These are phyloP conservation scores for Sphaerophoria rueppellii DNA, from an alignment of 2,888 invertebrate species.

Conservation along the genomic window DNA sequence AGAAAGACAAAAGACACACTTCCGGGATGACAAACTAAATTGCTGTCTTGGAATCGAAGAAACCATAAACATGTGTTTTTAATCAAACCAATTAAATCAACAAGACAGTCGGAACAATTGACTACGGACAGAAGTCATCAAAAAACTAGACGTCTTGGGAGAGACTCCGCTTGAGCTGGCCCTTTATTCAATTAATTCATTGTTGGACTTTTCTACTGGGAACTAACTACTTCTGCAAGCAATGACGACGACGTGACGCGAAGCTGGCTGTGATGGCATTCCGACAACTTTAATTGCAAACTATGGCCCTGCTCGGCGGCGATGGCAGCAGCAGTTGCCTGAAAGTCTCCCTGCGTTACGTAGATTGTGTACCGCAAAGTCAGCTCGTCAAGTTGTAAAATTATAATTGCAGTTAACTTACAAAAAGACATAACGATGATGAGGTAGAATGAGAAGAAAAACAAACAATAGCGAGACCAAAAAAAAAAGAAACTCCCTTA, in stretches of 20 bases:
- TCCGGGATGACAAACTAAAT: constrained; percentile 30
- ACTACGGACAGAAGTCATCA: constrained; percentile 32
- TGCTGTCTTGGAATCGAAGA: constrained; percentile 39
- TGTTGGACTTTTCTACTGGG: constrained; percentile 10
- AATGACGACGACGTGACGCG: not conserved
- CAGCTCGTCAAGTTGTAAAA: constrained; percentile 45
- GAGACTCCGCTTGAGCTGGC: constrained; percentile 1
- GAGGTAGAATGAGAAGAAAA: constrained; percentile 32
- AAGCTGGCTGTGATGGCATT: constrained; percentile 19
- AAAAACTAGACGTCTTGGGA: constrained; percentile 29
- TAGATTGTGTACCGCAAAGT: constrained; percentile 2
- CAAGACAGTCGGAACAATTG: constrained; percentile 25
- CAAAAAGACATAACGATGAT: constrained; percentile 13
- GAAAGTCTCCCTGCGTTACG: constrained; percentile 19
- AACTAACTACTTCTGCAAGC: not conserved
- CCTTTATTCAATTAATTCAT: constrained; percentile 57
- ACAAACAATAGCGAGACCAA: constrained; percentile 51
- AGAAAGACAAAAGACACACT: constrained; percentile 11
- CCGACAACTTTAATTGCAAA: constrained; percentile 52
- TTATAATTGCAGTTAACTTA: constrained; percentile 49
- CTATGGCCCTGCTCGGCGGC: not conserved
- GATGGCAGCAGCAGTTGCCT: too few relatives aligned
- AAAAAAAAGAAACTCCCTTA: constrained; percentile 29
- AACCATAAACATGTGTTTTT: constrained; percentile 64
- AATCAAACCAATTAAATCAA: constrained; percentile 68